Evolutionary conservation across 2,113 vertebrate genomes (phyloP).

Genomic region (Ctenodactylus gundi): DNA sequence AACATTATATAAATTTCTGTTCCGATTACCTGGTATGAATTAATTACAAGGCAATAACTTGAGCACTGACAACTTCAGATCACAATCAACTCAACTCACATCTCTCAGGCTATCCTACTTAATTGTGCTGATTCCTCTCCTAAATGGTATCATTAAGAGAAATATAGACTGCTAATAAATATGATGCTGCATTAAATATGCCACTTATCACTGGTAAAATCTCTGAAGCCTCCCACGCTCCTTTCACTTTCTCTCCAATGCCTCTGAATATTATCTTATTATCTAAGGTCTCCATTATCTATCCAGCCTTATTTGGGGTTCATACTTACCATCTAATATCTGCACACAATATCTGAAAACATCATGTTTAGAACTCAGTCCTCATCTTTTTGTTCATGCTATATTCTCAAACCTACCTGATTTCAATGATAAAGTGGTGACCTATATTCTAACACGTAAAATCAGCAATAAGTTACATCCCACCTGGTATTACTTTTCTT

Average conservation of each 20-base stretch:
- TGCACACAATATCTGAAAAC: accelerated
- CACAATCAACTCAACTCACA: background rate
- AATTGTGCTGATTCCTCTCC: background rate
- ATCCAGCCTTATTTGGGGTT: too few relatives aligned
- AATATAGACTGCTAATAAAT: background rate
- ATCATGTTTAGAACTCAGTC: too few relatives aligned
- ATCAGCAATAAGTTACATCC: background rate
- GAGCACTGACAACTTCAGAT: background rate
- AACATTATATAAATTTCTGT: background rate
- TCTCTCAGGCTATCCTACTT: background rate
- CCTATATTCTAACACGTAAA: background rate
- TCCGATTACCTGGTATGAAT: background rate
- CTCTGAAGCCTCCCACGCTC: background rate
- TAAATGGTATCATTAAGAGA: background rate
- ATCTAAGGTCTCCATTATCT: background rate
- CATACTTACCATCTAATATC: background rate
- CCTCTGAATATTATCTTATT: background rate
- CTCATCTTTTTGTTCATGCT: background rate
- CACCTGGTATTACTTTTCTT: background rate
- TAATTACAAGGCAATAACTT: background rate
- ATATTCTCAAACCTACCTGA: background rate
- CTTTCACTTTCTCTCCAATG: too few relatives aligned
- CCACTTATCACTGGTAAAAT: background rate
- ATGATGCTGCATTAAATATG: background rate
- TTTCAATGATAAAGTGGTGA: background rate